A percentile compares a stretch with the other conserved stretches of the same genome.
phyloP scores from a whole-genome alignment of 2,888 invertebrate genomes.

The Iphiclides podalirius region DNA sequence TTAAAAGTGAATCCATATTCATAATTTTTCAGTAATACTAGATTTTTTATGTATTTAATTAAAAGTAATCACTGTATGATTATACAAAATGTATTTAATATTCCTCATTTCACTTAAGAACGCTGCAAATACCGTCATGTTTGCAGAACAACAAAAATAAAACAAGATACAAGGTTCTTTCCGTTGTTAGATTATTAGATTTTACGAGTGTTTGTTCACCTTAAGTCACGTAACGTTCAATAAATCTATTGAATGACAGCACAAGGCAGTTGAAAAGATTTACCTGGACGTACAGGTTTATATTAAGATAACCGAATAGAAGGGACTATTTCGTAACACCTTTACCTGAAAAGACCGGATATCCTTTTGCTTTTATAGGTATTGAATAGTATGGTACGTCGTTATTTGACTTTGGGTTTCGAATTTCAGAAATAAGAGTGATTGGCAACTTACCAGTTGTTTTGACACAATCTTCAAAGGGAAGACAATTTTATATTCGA shows the following conservation, averaged over 20 bases:
- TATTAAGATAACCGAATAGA: slow-evolving; percentile 9
- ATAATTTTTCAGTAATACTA: too few species aligned
- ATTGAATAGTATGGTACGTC: not conserved
- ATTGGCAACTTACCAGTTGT: too few species aligned
- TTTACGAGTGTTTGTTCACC: slow-evolving; percentile 17
- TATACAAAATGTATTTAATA: too few species aligned
- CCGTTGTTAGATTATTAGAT: slow-evolving; percentile 8
- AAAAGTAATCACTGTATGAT: too few species aligned
- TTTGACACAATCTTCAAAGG: too few species aligned
- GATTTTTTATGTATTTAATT: too few species aligned
- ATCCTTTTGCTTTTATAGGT: not conserved
- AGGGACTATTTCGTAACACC: not conserved
- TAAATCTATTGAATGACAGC: slow-evolving; percentile 18
- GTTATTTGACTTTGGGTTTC: too few species aligned
- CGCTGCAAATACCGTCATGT: too few species aligned
- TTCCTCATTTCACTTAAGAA: too few species aligned
- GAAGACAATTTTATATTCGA: too few species aligned
- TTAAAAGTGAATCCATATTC: too few species aligned
- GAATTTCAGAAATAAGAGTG: too few species aligned
- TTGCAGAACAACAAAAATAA: not conserved
- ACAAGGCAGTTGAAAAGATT: slow-evolving; percentile 13
- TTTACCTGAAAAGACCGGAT: not conserved
- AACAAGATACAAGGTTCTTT: slow-evolving; percentile 9
- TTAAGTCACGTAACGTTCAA: slow-evolving; percentile 18
- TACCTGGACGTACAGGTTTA: slow-evolving; percentile 3